phyloP scores from a whole-genome alignment of 2,888 invertebrate genomes.

The Sialis lutaria region DNA sequence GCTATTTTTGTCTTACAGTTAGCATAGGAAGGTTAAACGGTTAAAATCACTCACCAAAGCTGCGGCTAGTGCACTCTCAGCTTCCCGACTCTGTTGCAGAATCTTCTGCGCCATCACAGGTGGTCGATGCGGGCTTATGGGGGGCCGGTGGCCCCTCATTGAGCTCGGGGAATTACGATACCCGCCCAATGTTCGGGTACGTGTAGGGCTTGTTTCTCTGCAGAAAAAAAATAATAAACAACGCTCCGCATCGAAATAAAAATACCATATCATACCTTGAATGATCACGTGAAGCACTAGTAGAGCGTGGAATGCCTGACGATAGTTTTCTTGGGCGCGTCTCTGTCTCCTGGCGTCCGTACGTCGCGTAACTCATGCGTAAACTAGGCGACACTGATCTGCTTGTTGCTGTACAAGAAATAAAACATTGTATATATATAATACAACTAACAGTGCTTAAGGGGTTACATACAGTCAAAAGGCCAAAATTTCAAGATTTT shows the following conservation, averaged over 20 bases:
- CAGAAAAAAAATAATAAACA: background rate
- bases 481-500: too few species aligned
- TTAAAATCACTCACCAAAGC: slow-evolving; percentile 32
- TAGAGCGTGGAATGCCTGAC: slow-evolving; percentile 55
- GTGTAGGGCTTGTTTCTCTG: slow-evolving; percentile 24
- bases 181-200: slow-evolving; percentile 9
- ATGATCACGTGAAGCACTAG: slow-evolving; percentile 45
- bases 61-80: slow-evolving; percentile 66
- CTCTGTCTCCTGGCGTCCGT: slow-evolving; percentile 23
- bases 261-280: slow-evolving; percentile 20
- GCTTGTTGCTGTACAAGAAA: slow-evolving; percentile 55
- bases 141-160: slow-evolving; percentile 25
- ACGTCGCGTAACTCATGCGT: slow-evolving; percentile 55
- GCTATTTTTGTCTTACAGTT: too few species aligned
- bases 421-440: background rate
- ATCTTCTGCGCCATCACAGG: slow-evolving; percentile 67
- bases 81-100: slow-evolving; percentile 72
- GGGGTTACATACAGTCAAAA: too few species aligned
- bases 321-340: slow-evolving; percentile 38
- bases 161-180: slow-evolving; percentile 12
- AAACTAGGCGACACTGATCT: slow-evolving; percentile 89
- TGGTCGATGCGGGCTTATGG: slow-evolving; percentile 33
- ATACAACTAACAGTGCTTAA: too few species aligned
- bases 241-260: slow-evolving; percentile 1
- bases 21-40: too few species aligned